A percentile compares a stretch with the other conserved stretches of the same genome.
Evolutionary conservation across 2,888 invertebrate genomes (phyloP).

Genomic region (Hypomecis atomaria): DNA sequence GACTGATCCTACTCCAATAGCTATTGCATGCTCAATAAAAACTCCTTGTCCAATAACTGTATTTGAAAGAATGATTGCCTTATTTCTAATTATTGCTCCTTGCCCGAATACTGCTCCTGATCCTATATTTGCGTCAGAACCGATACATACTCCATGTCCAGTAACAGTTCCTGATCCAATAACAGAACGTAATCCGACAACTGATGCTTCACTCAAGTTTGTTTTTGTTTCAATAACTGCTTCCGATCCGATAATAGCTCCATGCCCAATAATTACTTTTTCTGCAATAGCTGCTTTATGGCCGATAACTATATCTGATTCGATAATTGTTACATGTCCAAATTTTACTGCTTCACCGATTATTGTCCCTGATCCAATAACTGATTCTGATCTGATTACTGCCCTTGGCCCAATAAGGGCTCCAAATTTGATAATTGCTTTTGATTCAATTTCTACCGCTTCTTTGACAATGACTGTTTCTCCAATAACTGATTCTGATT

Average conservation of each 20-base stretch:
- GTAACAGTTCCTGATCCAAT: not conserved
- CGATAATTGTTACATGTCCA: not conserved
- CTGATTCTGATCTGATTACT: not conserved
- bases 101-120: not conserved
- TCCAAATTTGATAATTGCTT: not conserved
- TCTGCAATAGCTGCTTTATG: not conserved
- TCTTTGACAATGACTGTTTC: not conserved
- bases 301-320: not conserved
- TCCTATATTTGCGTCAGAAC: not conserved
- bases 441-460: not conserved
- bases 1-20: too few relatives aligned
- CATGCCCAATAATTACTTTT: not conserved
- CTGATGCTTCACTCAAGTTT: not conserved
- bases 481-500: not conserved
- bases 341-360: not conserved
- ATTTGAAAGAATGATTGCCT: not conserved
- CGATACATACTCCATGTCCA: not conserved
- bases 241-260: not conserved
- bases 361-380: not conserved
- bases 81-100: not conserved
- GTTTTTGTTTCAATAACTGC: not conserved
- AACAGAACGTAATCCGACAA: not conserved
- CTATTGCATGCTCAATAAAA: too few relatives aligned
- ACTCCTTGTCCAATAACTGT: not conserved
- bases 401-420: not conserved